Percentiles rank a stretch among this genome's conserved stretches.
Conservation (phyloP, 2,113 vertebrate genomes). For the Sebastes schlegelii region DNA sequence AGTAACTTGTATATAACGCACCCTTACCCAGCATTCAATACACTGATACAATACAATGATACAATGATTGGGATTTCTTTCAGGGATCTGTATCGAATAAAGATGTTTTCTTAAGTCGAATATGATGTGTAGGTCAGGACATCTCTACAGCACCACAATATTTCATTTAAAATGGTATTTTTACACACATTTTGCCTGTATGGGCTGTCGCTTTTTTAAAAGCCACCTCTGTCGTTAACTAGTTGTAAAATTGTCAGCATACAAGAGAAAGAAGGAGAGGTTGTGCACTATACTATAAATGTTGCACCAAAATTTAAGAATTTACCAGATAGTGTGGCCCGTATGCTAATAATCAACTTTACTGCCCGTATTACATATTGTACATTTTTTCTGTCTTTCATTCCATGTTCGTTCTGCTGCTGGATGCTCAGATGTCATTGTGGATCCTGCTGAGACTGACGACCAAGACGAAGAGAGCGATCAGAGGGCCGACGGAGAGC, state of each 20-base stretch:
- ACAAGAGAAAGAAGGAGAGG: not conserved
- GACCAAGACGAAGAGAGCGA: constrained; percentile 85
- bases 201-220: not conserved
- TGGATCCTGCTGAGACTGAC: constrained; percentile 83
- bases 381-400: not conserved
- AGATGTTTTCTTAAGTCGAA: too few relatives aligned
- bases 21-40: not conserved
- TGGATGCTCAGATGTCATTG: constrained; percentile 39
- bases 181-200: too few relatives aligned
- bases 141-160: too few relatives aligned
- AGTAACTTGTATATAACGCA: not conserved
- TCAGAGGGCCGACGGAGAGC: constrained; percentile 84
- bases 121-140: too few relatives aligned
- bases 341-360: not conserved
- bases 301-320: not conserved
- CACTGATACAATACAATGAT: too few relatives aligned
- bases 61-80: too few relatives aligned
- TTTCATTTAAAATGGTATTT: too few relatives aligned
- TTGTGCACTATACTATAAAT: not conserved
- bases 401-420: not conserved
- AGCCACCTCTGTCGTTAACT: not conserved
- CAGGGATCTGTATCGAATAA: too few relatives aligned
- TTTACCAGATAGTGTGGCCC: not conserved
- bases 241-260: not conserved
- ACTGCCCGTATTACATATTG: not conserved